phyloP scores from a whole-genome alignment of 1,140 invertebrate genomes.

The Lordiphosa collinella region DNA sequence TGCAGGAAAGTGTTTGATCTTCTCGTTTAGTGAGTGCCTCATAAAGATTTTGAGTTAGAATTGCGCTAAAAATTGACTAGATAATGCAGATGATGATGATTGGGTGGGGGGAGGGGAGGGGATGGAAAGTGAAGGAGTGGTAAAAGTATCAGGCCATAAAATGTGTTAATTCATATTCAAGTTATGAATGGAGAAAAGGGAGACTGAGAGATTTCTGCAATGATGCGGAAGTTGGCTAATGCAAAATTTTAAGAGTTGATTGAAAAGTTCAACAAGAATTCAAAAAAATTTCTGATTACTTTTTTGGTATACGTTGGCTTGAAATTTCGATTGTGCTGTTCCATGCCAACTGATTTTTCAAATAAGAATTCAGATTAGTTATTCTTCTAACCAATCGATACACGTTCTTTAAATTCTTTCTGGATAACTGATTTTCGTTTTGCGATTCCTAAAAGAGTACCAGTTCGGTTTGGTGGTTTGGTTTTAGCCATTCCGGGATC shows the following conservation, averaged over 20 bases:
- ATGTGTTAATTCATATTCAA: constrained; percentile 3
- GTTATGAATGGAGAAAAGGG: background rate
- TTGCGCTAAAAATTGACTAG: constrained; percentile 5
- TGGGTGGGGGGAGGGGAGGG: background rate
- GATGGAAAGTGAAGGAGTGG: background rate
- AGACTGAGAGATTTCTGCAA: background rate
- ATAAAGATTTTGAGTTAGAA: constrained; percentile 11
- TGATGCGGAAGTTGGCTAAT: constrained; percentile 6
- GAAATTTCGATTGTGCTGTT: no score
- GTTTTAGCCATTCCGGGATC: no score
- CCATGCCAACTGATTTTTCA: no score
- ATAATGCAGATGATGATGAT: constrained; percentile 8
- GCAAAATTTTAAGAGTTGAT: background rate
- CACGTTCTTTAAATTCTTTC: no score
- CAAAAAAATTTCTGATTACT: no score
- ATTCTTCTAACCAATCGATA: no score
- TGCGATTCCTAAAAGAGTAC: no score
- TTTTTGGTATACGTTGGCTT: no score
- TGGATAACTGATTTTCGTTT: no score
- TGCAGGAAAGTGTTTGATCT: constrained; percentile 2
- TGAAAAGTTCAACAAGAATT: no score
- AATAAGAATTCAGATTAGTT: no score
- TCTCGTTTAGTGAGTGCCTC: constrained; percentile 1
- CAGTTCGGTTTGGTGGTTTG: no score
- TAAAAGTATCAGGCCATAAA: constrained; percentile 2